Evolutionary conservation across 2,113 vertebrate species (phyloP).

Genomic region (Acrocephalus kingi): DNA sequence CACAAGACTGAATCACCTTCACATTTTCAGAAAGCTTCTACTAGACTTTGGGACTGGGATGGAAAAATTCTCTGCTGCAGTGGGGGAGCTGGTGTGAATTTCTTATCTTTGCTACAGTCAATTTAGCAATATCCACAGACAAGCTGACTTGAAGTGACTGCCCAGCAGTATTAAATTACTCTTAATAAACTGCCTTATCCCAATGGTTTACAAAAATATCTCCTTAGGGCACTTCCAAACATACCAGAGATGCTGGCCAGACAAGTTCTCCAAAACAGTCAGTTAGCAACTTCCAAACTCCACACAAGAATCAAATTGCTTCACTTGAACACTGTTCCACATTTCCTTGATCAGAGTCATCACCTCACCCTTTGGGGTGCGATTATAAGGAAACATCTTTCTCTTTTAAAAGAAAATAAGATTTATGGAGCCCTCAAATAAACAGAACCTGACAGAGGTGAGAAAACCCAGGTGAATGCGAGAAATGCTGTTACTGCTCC

Average conservation of each 20-base stretch:
- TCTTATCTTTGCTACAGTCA: not conserved
- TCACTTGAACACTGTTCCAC: not conserved
- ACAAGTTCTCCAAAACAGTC: not conserved
- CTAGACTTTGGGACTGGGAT: not conserved
- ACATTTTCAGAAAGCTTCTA: not conserved
- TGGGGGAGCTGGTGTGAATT: not conserved
- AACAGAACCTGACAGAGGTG: not conserved
- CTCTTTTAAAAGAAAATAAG: not conserved
- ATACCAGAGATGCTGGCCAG: not conserved
- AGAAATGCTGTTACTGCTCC: not conserved
- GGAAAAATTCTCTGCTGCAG: not conserved
- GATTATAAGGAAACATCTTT: not conserved
- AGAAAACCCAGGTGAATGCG: not conserved
- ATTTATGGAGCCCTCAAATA: not conserved
- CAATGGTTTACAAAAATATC: conserved; percentile 44
- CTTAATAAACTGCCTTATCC: conserved; percentile 1
- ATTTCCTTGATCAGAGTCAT: not conserved
- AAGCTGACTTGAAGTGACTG: not conserved
- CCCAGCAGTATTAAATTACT: not conserved
- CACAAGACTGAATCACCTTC: not conserved
- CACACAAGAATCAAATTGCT: not conserved
- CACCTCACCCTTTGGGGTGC: not conserved
- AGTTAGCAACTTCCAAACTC: not conserved
- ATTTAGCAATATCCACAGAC: not conserved
- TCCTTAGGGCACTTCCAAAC: not conserved